Evolutionary conservation across 1,140 invertebrate genomes (phyloP), one percentile per base, ranked within the genome.

Genomic region (Drosophila carrolli): DNA sequence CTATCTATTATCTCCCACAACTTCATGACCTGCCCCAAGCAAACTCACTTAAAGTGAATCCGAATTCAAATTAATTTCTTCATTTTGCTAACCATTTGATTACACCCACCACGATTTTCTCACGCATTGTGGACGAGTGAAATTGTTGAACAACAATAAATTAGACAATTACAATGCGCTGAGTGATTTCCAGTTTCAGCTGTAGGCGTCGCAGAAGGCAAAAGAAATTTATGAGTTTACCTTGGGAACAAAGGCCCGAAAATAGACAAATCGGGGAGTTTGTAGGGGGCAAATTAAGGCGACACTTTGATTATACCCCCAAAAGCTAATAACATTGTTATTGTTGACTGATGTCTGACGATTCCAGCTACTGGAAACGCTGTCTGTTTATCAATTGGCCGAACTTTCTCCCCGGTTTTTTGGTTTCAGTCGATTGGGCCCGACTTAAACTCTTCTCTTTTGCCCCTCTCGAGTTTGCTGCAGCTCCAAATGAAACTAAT

Each of bases 401-500:
- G 46, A 70, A 89, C 83, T 88, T 88, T 88, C 83, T 79, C 83
- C 53, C 65, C 75, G 44, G 38, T 53, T 32, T 60, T 61, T 72
- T 9, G 61, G 61, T 59, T 65, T 46, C 71, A 75, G 71, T 75
- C 71, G 71, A 75, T 66, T 65, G 41, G 60, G 59, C 50, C 53
- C 48, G 51, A 27, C 67, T 72, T 41, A 5, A 74, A 38, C 70
- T 65, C 59, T 41, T 53, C 10, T 51, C 1, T 32, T 50, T 32
- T 43, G 23, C 37, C 13, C 38, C 40, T 23, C 60, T 46, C 19
- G 40, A 5, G 50, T 35, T 35, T 10, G 46, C 56, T 41, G 55
- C 50, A 40, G 51, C 59, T 67, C 66, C 66, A 83, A 89, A 88
- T 80, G 61, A 75, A 84, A 81, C 70, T 84, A 89, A 88, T 88